Evolutionary conservation across 2,888 invertebrate species (phyloP).

Genomic region (Drosophila nigricruria): DNA sequence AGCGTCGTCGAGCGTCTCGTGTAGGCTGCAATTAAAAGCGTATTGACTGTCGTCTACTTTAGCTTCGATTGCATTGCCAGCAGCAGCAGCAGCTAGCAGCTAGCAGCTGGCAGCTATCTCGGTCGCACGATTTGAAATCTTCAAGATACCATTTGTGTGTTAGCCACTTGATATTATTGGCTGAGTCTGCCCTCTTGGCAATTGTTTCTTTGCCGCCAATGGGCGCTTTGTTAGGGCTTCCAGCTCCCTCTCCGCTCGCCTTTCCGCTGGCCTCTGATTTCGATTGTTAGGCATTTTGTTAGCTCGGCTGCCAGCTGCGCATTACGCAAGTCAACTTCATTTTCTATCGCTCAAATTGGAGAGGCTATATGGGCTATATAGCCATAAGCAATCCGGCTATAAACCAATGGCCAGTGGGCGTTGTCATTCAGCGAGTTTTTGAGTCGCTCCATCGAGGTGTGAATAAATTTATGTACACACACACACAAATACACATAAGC

Average conservation of each 20-base stretch:
- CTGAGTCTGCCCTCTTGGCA: conserved; percentile 52
- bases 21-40: conserved; percentile 78
- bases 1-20: conserved; percentile 29
- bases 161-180: conserved; percentile 61
- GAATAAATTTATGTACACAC: conserved; percentile 69
- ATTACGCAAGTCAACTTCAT: conserved; percentile 79
- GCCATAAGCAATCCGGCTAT: conserved; percentile 53
- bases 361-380: conserved; percentile 47
- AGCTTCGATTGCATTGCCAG: conserved; percentile 56
- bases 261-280: neutral
- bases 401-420: conserved; percentile 73
- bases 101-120: conserved; percentile 42
- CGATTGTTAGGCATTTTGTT: conserved; percentile 46
- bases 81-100: conserved; percentile 1
- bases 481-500: conserved; percentile 20
- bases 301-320: conserved; percentile 66
- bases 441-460: conserved; percentile 66
- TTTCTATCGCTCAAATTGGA: conserved; percentile 61
- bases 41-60: conserved; percentile 67
- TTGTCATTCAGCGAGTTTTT: conserved; percentile 65
- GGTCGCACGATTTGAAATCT: conserved; percentile 52
- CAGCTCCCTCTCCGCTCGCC: neutral
- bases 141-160: conserved; percentile 27
- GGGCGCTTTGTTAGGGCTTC: conserved; percentile 1
- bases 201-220: conserved; percentile 31